Base-by-base conservation (phyloP, 2,888 invertebrate genomes). In the Cantharis rustica region DNA sequence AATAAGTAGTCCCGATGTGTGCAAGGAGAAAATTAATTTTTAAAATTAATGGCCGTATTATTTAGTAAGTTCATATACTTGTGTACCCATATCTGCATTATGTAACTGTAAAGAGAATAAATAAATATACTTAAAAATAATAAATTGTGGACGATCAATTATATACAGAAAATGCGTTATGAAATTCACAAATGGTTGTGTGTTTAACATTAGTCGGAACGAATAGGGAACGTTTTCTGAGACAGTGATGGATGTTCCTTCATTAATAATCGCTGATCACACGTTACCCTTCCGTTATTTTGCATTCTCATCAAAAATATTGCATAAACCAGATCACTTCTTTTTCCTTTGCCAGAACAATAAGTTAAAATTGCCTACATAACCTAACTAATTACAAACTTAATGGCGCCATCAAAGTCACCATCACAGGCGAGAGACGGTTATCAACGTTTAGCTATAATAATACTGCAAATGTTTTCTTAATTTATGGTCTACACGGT, bases 161-260 rank as follows among this genome's bases (percentile, higher is more conserved):
- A 80, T 75, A 72, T 16, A 73, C 47, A 77, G 69, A 81, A 81
- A 81, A 80, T 79, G 75, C 76, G 80, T 84, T 83, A 83, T 81
- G 82, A 84, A 83, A 82, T 78, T 81, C 80, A 71, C 79, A 81
- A 84, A 83, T 83, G 82, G 81, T 79, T 85, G 84, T 85, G 78
- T 84, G 81, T 83, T 84, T 85, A 83, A 82, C 79, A 80, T 81
- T 82, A 82, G 78, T 78, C 80, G 81, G 79, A 81, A 81, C 82
- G 80, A 80, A 81, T 79, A 81, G 80, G 79, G 74, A 71, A 71
- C 68, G 64, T 64, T 27, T 72, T 77, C 75, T 47, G 31, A 77
- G 85, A 85, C 85, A 82, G 83, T 85, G 85, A 86, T 84, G 80
- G 84, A 86, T 86, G 81, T 76, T 81, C 78, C 72, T 70, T 82